Conservation (phyloP, 2,113 vertebrate species). For the Gracilinanus agilis region DNA sequence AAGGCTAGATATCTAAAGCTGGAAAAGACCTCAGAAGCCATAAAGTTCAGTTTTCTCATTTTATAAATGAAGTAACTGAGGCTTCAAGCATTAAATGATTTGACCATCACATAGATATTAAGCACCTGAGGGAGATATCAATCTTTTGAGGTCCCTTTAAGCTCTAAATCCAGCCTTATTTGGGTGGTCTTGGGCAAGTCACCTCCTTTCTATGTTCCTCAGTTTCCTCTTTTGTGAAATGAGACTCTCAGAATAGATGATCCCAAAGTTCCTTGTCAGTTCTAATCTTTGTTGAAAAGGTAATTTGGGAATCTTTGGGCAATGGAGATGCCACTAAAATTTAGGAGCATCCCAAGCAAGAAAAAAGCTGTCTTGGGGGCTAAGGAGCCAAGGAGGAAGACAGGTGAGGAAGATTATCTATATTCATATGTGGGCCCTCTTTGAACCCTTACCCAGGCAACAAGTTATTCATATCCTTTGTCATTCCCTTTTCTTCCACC, state of each 20-base stretch:
- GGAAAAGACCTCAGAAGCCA: neutral
- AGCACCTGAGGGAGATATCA: neutral
- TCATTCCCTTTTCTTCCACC: neutral
- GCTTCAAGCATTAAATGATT: neutral
- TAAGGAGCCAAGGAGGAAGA: neutral
- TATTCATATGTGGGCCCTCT: neutral
- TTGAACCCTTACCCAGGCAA: neutral
- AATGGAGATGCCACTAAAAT: neutral
- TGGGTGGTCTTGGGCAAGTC: neutral
- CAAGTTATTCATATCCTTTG: neutral
- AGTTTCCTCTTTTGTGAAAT: neutral
- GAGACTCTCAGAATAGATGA: neutral
- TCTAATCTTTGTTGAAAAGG: neutral
- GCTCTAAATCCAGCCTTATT: neutral
- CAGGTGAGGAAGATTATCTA: neutral
- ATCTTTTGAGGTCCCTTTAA: neutral
- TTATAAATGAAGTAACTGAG: neutral
- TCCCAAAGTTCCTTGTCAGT: neutral
- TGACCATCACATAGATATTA: neutral
- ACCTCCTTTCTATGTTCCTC: neutral
- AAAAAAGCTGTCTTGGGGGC: neutral
- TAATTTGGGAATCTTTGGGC: neutral
- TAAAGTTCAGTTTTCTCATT: neutral
- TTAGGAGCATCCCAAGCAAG: neutral
- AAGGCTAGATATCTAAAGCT: neutral